Conservation (phyloP, 2,888 invertebrate genomes). For the Drosophila infuscata region DNA sequence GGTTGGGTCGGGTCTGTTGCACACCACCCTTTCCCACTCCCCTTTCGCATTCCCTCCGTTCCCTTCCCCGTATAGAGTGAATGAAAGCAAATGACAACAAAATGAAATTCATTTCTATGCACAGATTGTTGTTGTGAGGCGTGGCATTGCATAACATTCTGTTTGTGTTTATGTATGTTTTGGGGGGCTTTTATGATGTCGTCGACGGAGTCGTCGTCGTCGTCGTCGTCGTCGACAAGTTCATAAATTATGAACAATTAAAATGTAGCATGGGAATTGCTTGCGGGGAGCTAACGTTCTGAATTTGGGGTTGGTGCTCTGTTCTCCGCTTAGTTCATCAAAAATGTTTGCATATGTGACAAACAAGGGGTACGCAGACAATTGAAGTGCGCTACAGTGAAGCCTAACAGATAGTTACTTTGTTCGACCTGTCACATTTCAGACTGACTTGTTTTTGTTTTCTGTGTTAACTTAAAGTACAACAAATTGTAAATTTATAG, state of each 20-base stretch:
- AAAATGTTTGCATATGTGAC: constrained; percentile 52
- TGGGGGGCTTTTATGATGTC: constrained; percentile 44
- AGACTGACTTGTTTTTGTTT: background rate
- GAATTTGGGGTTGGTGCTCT: constrained; percentile 13
- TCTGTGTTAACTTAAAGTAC: background rate
- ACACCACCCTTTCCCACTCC: background rate
- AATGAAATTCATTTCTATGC: constrained; percentile 63
- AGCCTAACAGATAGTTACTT: background rate
- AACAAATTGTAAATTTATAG: constrained; percentile 8
- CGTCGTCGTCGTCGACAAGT: constrained; percentile 44
- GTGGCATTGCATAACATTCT: constrained; percentile 58
- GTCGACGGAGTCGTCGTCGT: constrained; percentile 27
- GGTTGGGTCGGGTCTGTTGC: constrained; percentile 2
- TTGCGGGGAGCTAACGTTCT: constrained; percentile 10
- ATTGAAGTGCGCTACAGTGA: constrained; percentile 20
- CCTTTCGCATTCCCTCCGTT: background rate
- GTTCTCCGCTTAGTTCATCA: constrained; percentile 36
- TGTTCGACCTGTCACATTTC: constrained; percentile 14
- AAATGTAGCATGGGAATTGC: constrained; percentile 41
- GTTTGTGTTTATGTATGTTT: constrained; percentile 61
- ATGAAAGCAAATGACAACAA: constrained; percentile 50
- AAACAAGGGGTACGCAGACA: constrained; percentile 12
- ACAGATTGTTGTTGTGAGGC: constrained; percentile 52
- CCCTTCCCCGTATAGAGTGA: background rate
- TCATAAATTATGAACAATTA: constrained; percentile 68